Percentiles rank a stretch among this genome's conserved stretches.
phyloP scores from a whole-genome alignment of 2,797 vertebrate genomes.

The Pantherophis alleghaniensis region DNA sequence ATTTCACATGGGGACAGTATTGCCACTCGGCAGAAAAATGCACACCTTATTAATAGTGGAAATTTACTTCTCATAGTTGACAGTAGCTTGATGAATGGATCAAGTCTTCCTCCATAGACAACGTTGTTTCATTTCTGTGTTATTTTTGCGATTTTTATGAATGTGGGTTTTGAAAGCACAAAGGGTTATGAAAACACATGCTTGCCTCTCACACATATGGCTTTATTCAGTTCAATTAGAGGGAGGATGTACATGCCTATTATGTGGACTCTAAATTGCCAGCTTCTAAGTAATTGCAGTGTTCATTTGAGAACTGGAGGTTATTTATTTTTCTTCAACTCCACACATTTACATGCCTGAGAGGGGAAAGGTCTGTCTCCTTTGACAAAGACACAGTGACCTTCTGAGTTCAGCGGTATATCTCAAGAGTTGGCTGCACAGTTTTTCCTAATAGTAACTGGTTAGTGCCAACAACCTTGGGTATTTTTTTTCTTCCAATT shows the following conservation, averaged over 20 bases:
- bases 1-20: neutral
- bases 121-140: neutral
- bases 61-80: neutral
- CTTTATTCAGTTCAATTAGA: conserved; percentile 21
- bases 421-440: neutral
- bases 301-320: neutral
- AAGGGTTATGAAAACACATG: conserved; percentile 28
- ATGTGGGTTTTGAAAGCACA: conserved; percentile 15
- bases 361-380: neutral
- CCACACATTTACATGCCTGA: neutral
- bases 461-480: neutral
- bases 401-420: neutral
- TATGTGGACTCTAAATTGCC: conserved; percentile 18
- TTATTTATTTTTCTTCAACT: conserved; percentile 25
- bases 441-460: neutral
- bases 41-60: neutral
- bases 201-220: neutral
- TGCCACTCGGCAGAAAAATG: neutral
- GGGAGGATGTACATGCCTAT: neutral
- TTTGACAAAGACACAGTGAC: neutral
- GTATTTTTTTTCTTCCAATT: neutral
- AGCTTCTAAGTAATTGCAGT: conserved; percentile 20
- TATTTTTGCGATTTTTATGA: conserved; percentile 5
- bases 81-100: neutral
- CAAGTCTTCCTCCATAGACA: neutral